phyloP scores from a whole-genome alignment of 2,797 vertebrate species.

The Podarcis siculus region DNA sequence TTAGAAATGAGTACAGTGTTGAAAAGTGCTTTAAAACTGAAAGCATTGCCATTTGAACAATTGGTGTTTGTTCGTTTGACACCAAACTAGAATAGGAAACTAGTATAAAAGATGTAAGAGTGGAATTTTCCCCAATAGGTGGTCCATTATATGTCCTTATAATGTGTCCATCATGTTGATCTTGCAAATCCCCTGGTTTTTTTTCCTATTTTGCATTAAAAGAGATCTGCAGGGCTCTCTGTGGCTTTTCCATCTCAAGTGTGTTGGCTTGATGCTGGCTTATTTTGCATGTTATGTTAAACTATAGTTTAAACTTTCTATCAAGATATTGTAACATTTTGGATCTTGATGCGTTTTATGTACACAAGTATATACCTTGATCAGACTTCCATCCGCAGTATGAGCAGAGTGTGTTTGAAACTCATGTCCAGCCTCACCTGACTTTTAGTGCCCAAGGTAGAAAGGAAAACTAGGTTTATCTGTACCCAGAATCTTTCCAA shows the following conservation, averaged over 20 bases:
- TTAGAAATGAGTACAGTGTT: no score
- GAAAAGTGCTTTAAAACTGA: no score
- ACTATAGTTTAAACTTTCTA: not conserved
- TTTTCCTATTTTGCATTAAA: not conserved
- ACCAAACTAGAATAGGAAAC: not conserved
- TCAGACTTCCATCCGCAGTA: not conserved
- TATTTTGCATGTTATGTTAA: no score
- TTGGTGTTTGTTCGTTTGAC: not conserved
- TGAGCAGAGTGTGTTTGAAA: not conserved
- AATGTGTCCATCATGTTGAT: not conserved
- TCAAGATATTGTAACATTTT: not conserved
- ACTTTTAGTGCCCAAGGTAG: not conserved
- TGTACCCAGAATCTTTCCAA: not conserved
- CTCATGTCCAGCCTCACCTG: not conserved
- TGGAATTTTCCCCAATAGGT: not conserved
- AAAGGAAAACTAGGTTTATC: not conserved
- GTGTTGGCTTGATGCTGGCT: not conserved
- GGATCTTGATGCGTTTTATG: not conserved
- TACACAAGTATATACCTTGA: not conserved
- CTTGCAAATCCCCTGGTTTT: not conserved
- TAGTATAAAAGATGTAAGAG: not conserved
- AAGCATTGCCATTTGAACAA: not conserved
- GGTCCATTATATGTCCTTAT: not conserved
- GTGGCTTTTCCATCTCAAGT: not conserved
- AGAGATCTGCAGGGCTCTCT: not conserved